These are phyloP conservation scores for Asobara japonica DNA, from an alignment of 1,140 invertebrate species.

Conservation along the genomic window DNA sequence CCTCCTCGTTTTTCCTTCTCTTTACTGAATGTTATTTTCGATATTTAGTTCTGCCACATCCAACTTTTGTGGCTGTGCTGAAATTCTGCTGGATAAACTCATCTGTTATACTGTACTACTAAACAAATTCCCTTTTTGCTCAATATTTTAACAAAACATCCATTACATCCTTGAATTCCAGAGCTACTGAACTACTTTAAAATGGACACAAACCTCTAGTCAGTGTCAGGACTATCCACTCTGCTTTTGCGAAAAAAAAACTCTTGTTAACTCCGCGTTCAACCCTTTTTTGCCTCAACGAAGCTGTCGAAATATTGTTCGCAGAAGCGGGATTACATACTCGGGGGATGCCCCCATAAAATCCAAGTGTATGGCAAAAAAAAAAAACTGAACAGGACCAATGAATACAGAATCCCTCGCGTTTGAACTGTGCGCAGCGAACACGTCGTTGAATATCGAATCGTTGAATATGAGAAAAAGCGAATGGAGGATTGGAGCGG, in stretches of 20 bases:
- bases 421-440: neutral
- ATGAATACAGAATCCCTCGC: slow-evolving; percentile 33
- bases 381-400: slow-evolving; percentile 22
- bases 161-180: too few species aligned
- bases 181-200: too few species aligned
- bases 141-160: too few species aligned
- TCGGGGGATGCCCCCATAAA: neutral
- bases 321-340: neutral
- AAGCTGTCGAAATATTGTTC: slow-evolving; percentile 3
- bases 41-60: too few species aligned
- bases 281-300: neutral
- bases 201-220: too few species aligned
- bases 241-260: neutral
- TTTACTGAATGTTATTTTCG: too few species aligned
- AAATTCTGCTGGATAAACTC: too few species aligned
- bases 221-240: too few species aligned
- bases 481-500: neutral
- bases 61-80: too few species aligned
- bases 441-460: slow-evolving; percentile 25
- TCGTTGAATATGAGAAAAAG: slow-evolving; percentile 28
- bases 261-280: neutral
- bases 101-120: too few species aligned
- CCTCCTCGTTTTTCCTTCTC: too few species aligned
- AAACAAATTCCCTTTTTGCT: too few species aligned
- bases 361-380: neutral